phyloP scores from a whole-genome alignment of 2,113 vertebrate genomes.

The Penelope pileata region DNA sequence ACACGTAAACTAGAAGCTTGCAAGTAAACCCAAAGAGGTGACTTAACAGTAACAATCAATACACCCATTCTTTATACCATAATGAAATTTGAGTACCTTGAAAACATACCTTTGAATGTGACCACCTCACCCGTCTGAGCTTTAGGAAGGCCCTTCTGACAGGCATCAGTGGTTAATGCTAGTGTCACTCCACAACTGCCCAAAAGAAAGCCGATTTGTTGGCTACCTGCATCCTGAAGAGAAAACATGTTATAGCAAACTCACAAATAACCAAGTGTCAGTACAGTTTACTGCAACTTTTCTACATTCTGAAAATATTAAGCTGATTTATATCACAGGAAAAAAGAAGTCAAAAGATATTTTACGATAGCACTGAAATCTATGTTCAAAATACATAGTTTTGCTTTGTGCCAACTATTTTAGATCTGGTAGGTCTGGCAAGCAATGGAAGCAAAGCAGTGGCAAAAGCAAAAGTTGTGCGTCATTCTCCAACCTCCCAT shows the following conservation, averaged over 20 bases:
- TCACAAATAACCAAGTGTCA: background rate
- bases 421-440: background rate
- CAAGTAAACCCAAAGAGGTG: background rate
- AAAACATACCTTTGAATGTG: constrained; percentile 89
- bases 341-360: background rate
- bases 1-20: background rate
- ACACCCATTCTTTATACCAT: background rate
- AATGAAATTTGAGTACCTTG: background rate
- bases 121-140: constrained; percentile 93
- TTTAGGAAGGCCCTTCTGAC: constrained; percentile 97
- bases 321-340: background rate
- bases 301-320: background rate
- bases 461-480: background rate
- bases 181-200: constrained; percentile 93
- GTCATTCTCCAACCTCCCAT: background rate
- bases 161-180: constrained; percentile 94
- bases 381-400: background rate
- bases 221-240: constrained; percentile 91
- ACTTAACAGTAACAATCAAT: background rate
- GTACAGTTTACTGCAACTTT: background rate
- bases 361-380: background rate
- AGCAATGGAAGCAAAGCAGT: background rate
- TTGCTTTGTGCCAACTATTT: background rate
- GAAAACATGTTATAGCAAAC: background rate
- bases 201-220: constrained; percentile 94